Conservation (phyloP, 2,888 invertebrate species). For the Lepidocyrtinus sp. region DNA sequence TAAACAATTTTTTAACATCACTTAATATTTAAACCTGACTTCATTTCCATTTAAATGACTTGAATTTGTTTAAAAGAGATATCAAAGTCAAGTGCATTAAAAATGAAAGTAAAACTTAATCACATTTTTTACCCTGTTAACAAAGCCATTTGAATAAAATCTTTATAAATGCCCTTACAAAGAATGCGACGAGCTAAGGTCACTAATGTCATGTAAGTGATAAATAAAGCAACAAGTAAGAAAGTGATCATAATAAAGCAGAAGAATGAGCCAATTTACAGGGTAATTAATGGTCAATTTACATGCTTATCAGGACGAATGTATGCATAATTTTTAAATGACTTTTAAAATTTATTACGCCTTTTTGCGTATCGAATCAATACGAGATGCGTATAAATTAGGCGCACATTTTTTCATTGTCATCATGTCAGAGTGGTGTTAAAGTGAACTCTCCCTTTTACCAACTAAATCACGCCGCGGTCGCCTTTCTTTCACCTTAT, state of each 20-base stretch:
- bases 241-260: not conserved
- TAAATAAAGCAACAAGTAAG: not conserved
- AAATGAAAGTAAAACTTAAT: too few species aligned
- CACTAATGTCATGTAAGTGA: not conserved
- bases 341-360: not conserved
- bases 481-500: not conserved
- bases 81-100: not conserved
- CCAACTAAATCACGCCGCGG: not conserved
- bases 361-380: not conserved
- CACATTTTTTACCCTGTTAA: too few species aligned
- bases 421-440: not conserved
- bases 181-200: not conserved
- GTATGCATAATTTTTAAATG: not conserved
- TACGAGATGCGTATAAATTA: not conserved
- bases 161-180: too few species aligned
- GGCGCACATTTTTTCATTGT: not conserved
- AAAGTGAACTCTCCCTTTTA: not conserved
- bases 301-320: not conserved
- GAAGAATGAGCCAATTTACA: not conserved
- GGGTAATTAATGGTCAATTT: not conserved
- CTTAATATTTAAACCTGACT: too few species aligned
- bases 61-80: not conserved
- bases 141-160: too few species aligned
- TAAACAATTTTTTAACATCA: too few species aligned
- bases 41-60: not conserved